Evolutionary conservation across 2,888 invertebrate species (phyloP), one percentile per base, ranked within the genome.

Genomic region (Antheraea assamensis): DNA sequence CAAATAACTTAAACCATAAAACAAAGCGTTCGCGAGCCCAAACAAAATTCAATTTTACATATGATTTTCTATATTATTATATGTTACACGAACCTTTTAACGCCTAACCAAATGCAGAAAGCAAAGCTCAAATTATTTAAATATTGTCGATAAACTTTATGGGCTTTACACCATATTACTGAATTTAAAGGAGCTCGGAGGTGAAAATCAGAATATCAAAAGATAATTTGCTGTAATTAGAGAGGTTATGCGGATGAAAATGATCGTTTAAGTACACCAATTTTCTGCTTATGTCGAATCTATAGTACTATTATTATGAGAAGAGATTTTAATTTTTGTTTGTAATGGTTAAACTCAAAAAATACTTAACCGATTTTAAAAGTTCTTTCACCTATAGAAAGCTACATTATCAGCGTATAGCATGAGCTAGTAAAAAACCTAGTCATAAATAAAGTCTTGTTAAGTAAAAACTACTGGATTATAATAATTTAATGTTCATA

Each of bases 111-210:
- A 78, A 74, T 19, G 42, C 73, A 55, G 71, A 70, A 73, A 75
- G 80, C 73, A 80, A 64, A 64, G 17, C 81, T 75, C 78, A 79
- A 78, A 79, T 80, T 77, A 72, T 76, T 76, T 83, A 85, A 83
- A 83, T 79, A 82, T 81, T 75, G 82, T 81, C 86, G 78, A 86
- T 88, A 89, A 89, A 88, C 68, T 90, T 89, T 87, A 88, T 81
- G 80, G n/a, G 76, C 72, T 77, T 77, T 78, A 78, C 82, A 77
- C 72, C 77, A 80, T 79, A 86, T 87, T 85, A 88, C 85, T 78
- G 80, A 77, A 83, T 68, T 72, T 83, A 86, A 83, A 83, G 81
- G 76, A 80, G 74, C 76, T 76, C 76, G 74, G 77, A 76, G 78
- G 73, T 68, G 76, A 70, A 75, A 72, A 74, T 77, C 76, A 74